Base-by-base conservation (phyloP, 2,888 invertebrate species). In the Dermolepida albohirtum region DNA sequence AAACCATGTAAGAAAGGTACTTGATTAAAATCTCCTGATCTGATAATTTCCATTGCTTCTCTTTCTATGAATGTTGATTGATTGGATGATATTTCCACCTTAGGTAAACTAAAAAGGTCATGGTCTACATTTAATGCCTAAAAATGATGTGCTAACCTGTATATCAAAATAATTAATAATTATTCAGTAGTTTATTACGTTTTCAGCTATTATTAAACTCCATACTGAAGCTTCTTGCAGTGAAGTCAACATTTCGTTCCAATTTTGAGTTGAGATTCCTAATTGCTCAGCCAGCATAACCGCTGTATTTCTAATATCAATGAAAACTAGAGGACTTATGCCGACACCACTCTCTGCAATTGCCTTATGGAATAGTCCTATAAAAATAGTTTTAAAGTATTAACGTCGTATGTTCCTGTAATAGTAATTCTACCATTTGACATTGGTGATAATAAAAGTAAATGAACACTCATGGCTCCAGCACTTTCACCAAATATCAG, bases 401-500 rank as follows among this genome's bases (percentile, higher is more conserved):
- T 12, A 5, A 41, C 5, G n/a, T n/a, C 6, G 0, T n/a, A 40
- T 10, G 2, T 11, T 5, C 14, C 2, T 11, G 17, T 22, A 16
- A 16, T 0, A 2, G 22, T 8, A 16, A 34, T 8, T 4, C 16
- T 39, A 64, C 64, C 64, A 27, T 22, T 16, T 12, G 64, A 51
- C 43, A 44, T 27, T 2, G 52, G 52, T 5, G 64, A 64, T 2
- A 64, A 16, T 10, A 64, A 12, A 14, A 52, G 64, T 11, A 64
- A 29, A 41, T 64, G 52, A 5, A 64, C 52, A 27, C 52, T 64
- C 5, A 12, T 39, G n/a, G 29, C 52, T 14, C 64, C 64, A 22
- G 64, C 64, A 41, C 64, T 64, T 7, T 52, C 43, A n/a, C 64
- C 64, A 41, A 64, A 64, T 11, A 64, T 52, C 1, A 44, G 7